Evolutionary conservation across 2,113 vertebrate genomes (phyloP), one percentile per base, ranked within the genome.

Genomic region (Chaenocephalus aceratus): DNA sequence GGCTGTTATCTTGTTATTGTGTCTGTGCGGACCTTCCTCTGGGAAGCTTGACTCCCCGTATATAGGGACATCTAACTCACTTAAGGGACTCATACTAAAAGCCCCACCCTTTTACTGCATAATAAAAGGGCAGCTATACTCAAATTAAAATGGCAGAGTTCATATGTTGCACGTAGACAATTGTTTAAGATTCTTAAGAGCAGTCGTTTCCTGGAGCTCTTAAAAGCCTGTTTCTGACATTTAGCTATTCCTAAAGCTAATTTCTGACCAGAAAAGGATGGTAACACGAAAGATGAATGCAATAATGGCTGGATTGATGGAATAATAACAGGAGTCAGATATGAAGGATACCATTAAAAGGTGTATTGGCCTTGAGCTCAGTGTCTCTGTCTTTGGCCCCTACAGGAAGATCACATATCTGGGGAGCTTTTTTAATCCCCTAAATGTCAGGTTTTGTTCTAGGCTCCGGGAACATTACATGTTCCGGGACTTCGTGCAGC

Each of bases 1-100:
- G 91, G 91, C 86, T 92, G 86, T 93, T 93, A 82, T 92, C 78
- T 21, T 93, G 90, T 93, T 93, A 91, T 90, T 91, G 87, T 75
- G 63, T 72, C 78, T 86, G 83, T 60, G 75, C 2, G 68, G 72
- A 64, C 58, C 60, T 51, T 79, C 89, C 87, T 77, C 64, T 51
- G 89, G 81, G 92, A 84, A 52, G 36, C 6, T 10, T 61, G 63
- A 66, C 64, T 80, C 87, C 64, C 41, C n/a, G 65, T 51, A 64
- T 54, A 46, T 15, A 34, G 75, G 85, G 79, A 87, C 77, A 67
- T 79, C 69, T 80, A 85, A 87, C 52, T 80, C 76, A 82, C 88
- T 87, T 88, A 70, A 54, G 90, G 72, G 86, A 88, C 58, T 76
- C n/a, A 4, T 26, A 53, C 36, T 67, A 62, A 63, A 82, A 64